Evolutionary conservation across 2,888 invertebrate species (phyloP), one percentile per base, ranked within the genome.

Genomic region (Tortrix viridana): DNA sequence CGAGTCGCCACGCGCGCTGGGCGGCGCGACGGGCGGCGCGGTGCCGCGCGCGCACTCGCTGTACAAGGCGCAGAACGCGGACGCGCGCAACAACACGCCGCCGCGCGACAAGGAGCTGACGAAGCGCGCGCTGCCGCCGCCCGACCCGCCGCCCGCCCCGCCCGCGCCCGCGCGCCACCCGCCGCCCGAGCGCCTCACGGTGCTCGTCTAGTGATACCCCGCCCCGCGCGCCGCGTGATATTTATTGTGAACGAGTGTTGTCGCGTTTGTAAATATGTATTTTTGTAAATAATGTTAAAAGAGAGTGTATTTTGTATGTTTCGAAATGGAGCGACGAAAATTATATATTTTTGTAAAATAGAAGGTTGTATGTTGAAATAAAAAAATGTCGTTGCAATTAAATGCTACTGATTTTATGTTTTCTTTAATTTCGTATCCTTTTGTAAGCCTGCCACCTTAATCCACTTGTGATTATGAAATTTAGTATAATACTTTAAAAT

Each of bases 31-130:
- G 84, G 85, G 46, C 81, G 72, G 85, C 85, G 69, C 62, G 88
- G 55, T 79, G 85, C 92, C 74, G 68, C 83, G 93, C 86, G 89
- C 95, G 85, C 93, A 95, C 72, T 89, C 95, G 84, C 92, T 96
- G 68, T 96, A 96, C 88, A 97, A 97, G 89, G 96, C 97, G 67
- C 96, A 96, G 81, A 96, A 96, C 85, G 95, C 96, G 55, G 97
- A 97, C 83, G 95, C 96, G 84, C 94, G 96, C 76, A 97, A 97
- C 89, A 96, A 96, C 86, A 96, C 96, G 56, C 95, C 96, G 66
- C 95, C 95, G 75, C 93, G 94, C 74, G 94, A 94, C 83, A 96
- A 96, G 92, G 96, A 96, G 92, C 95, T 96, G 81, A 95, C 94
- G 74, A 96, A 96, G 92, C 95, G 95, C 83, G 94, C 95, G 82